These are phyloP conservation scores for Phragmatobia fuliginosa DNA, from an alignment of 2,888 invertebrate species.

Conservation along the genomic window DNA sequence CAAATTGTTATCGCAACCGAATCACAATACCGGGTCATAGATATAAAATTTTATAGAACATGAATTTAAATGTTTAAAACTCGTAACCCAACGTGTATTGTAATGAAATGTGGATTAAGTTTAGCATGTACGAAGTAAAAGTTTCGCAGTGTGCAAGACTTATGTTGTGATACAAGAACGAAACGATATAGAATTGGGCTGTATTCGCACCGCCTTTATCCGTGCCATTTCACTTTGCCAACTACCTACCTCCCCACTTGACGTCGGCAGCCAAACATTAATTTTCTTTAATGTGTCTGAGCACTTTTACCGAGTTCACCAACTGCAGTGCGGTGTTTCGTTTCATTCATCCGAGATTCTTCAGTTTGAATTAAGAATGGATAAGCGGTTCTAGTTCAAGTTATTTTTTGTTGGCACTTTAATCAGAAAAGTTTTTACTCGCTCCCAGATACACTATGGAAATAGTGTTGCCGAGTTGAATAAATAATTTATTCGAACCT, in stretches of 20 bases:
- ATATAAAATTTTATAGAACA: slow-evolving; percentile 59
- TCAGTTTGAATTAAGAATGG: slow-evolving; percentile 81
- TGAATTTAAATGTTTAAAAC: slow-evolving; percentile 57
- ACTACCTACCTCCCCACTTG: slow-evolving; percentile 80
- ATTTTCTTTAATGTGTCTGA: slow-evolving; percentile 87
- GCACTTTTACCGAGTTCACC: slow-evolving; percentile 80
- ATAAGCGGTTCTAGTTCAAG: slow-evolving; percentile 72
- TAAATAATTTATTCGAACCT: slow-evolving; percentile 62
- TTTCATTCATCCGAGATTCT: slow-evolving; percentile 80
- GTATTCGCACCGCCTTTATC: slow-evolving; percentile 73
- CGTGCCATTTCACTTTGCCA: slow-evolving; percentile 84
- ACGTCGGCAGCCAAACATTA: slow-evolving; percentile 85
- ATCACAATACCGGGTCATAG: slow-evolving; percentile 47
- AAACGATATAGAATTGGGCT: slow-evolving; percentile 77
- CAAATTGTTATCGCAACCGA: slow-evolving; percentile 55
- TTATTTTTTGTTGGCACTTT: slow-evolving; percentile 78
- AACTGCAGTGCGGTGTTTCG: slow-evolving; percentile 85
- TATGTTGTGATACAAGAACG: slow-evolving; percentile 73
- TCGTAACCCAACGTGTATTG: slow-evolving; percentile 54
- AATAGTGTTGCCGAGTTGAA: slow-evolving; percentile 64
- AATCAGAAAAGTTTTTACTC: slow-evolving; percentile 74
- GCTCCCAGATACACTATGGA: slow-evolving; percentile 62
- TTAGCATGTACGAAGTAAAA: slow-evolving; percentile 57
- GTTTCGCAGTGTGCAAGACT: slow-evolving; percentile 67
- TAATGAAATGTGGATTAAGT: slow-evolving; percentile 75